Conservation (phyloP, 2,888 invertebrate species). For the Hyalella azteca region DNA sequence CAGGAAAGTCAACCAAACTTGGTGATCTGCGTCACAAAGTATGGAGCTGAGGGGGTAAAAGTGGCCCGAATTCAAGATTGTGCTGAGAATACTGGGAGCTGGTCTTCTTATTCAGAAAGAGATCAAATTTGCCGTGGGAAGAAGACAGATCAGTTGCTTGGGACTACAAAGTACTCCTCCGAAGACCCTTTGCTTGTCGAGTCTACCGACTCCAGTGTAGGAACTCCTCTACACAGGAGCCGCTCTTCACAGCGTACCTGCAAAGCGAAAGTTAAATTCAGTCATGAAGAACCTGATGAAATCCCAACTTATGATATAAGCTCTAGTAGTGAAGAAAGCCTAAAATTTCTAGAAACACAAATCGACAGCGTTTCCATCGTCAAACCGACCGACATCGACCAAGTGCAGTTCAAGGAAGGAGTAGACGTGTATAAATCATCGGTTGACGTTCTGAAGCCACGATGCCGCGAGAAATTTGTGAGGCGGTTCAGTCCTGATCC, state of each 20-base stretch:
- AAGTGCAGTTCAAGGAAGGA: background rate
- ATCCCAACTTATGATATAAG: background rate
- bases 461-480: constrained; percentile 5
- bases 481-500: constrained; percentile 1
- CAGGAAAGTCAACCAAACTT: too few species aligned
- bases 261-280: background rate
- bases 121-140: background rate
- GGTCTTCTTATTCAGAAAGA: background rate
- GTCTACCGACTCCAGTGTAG: background rate
- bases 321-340: background rate
- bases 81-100: too few species aligned
- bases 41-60: too few species aligned
- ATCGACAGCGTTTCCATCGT: background rate
- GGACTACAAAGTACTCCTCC: background rate
- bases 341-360: constrained; percentile 16
- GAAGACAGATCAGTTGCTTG: background rate
- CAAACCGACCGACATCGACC: constrained; percentile 12
- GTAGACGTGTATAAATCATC: background rate
- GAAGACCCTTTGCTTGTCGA: constrained; percentile 16
- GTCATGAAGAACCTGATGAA: constrained; percentile 5
- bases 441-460: background rate
- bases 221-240: constrained; percentile 2
- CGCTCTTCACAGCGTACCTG: background rate
- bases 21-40: too few species aligned
- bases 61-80: too few species aligned